Base-by-base conservation (phyloP, 1,140 invertebrate species). In the Belonocnema kinseyi region DNA sequence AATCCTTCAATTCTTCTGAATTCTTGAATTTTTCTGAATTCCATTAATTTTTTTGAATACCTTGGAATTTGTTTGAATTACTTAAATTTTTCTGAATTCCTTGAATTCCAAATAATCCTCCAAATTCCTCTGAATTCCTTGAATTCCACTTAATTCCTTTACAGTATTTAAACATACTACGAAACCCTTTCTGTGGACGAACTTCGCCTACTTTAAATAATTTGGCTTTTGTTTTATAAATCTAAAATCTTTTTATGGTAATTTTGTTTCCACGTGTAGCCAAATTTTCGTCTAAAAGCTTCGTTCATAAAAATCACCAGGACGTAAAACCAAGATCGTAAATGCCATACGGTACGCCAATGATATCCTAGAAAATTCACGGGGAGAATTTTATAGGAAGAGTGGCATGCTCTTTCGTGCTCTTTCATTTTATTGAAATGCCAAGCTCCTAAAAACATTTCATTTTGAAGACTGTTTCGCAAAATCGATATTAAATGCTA, bases 241-340 rank as follows among this genome's bases (percentile, higher is more conserved):
- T 54, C 5, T 0, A 26, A 74, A 74, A 33, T 54, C n/a, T 54
- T 54, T 21, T 19, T 19, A 40, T n/a, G 11, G 51, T 56, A 74
- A 56, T 51, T 54, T 33, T n/a, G 33, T 7, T 54, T 33, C 14
- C 17, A 33, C 72, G 51, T 51, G 50, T 33, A 56, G 52, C 13
- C 16, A 33, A 56, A 74, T 19, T 66, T 66, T n/a, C 6, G 13
- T 66, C 61, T 66, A 40, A 66, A 66, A 66, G 33, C 26, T 40
- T n/a, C 61, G 11, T 66, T 70, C 14, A 76, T n/a, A 75, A 71
- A 79, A 71, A 75, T 71, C 51, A 58, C 21, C 50, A 54, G n/a
- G 40, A 33, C 46, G 33, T 51, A 72, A 13, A 77, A 21, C 61
- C 14, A 66, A 66, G 61, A 66, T 66, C 61, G 61, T 66, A 66